These are phyloP conservation scores for Amaurobius ferox DNA, from an alignment of 2,888 invertebrate genomes.

Conservation along the genomic window DNA sequence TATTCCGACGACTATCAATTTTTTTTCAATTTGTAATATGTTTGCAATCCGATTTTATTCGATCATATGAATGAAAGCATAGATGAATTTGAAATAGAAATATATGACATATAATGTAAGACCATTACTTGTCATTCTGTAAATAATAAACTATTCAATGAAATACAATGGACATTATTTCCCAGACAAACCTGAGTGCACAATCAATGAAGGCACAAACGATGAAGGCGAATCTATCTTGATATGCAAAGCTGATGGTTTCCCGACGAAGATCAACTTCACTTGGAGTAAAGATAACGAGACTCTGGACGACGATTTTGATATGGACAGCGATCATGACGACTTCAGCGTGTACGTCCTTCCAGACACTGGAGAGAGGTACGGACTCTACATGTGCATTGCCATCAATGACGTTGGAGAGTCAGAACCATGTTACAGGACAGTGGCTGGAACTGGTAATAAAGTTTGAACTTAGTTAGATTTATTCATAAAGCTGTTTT, in stretches of 20 bases:
- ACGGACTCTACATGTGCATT: constrained; percentile 55
- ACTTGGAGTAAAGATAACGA: constrained; percentile 70
- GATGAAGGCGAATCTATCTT: constrained; percentile 19
- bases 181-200: constrained; percentile 60
- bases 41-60: no score
- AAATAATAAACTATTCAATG: no score
- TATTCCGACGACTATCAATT: no score
- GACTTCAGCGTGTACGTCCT: constrained; percentile 46
- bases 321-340: constrained; percentile 45
- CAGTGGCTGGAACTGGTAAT: constrained; percentile 53
- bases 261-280: constrained; percentile 58
- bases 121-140: no score
- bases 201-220: constrained; percentile 29
- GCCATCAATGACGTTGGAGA: constrained; percentile 64
- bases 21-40: no score
- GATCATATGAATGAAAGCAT: no score
- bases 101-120: no score
- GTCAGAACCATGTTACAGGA: constrained; percentile 46
- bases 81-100: no score
- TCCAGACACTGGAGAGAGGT: constrained; percentile 25
- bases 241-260: constrained; percentile 59
- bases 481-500: no score
- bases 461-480: no score
- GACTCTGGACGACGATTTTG: constrained; percentile 59
- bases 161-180: no score